Percentiles rank a stretch among this genome's conserved stretches.
These are phyloP conservation scores for Enteromius mattozi DNA, from an alignment of 2,797 vertebrate genomes.

Conservation along the genomic window DNA sequence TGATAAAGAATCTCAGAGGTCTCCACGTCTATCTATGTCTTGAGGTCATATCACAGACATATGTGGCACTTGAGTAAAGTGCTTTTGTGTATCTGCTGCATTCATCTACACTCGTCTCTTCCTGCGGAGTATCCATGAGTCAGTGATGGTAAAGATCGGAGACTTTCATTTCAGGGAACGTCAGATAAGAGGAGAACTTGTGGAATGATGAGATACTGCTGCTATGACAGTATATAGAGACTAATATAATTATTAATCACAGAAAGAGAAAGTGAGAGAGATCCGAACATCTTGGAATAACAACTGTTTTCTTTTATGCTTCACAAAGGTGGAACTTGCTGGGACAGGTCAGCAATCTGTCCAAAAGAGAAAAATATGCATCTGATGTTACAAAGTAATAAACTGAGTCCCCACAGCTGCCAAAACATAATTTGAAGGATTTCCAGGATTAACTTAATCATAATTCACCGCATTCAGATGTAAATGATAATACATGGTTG, in stretches of 20 bases:
- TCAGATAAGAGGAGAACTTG: constrained; percentile 16
- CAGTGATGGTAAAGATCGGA: neutral
- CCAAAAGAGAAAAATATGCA: constrained; percentile 62
- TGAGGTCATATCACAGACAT: constrained; percentile 24
- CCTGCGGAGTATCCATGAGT: neutral
- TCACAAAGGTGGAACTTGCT: constrained; percentile 54
- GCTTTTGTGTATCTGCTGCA: constrained; percentile 1
- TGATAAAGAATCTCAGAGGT: constrained; percentile 17
- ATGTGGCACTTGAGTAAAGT: neutral
- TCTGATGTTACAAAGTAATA: constrained; percentile 56
- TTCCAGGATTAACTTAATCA: constrained; percentile 31
- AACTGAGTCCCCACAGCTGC: constrained; percentile 59
- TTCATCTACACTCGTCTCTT: constrained; percentile 15
- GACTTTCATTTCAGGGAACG: neutral
- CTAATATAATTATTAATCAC: constrained; percentile 5
- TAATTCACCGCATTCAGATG: constrained; percentile 1
- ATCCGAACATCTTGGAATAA: constrained; percentile 31
- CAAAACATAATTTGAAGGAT: constrained; percentile 62
- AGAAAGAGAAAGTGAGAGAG: constrained; percentile 32
- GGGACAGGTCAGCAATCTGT: constrained; percentile 52
- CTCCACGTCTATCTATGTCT: constrained; percentile 15
- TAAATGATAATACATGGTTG: neutral
- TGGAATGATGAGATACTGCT: neutral
- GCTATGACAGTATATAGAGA: neutral
- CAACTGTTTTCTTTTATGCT: constrained; percentile 50